These are phyloP conservation scores for Battus philenor DNA, from an alignment of 1,140 invertebrate genomes.

Conservation along the genomic window DNA sequence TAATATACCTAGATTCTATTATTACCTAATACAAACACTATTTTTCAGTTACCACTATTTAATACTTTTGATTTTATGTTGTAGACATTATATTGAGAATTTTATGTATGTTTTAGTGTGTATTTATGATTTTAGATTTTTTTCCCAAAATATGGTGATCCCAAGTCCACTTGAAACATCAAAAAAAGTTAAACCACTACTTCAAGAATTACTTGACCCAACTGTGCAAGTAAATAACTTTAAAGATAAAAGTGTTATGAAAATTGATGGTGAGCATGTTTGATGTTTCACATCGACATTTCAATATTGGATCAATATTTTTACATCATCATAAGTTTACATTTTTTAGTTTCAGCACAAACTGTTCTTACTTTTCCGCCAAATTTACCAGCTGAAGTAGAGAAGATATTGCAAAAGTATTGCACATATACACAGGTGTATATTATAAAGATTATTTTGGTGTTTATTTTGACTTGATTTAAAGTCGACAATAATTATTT, in stretches of 20 bases:
- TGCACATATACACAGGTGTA: slow-evolving; percentile 78
- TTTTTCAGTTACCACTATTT: slow-evolving; percentile 68
- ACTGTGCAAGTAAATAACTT: slow-evolving; percentile 31
- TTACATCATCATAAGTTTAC: too few relatives aligned
- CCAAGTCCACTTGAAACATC: slow-evolving; percentile 66
- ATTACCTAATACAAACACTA: slow-evolving; percentile 2
- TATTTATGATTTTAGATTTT: slow-evolving; percentile 10
- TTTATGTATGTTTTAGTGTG: not conserved
- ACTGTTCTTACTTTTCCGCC: slow-evolving; percentile 77
- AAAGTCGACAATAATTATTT: too few relatives aligned
- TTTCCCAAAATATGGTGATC: slow-evolving; percentile 11
- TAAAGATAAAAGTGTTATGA: slow-evolving; percentile 27
- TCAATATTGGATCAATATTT: slow-evolving; percentile 18
- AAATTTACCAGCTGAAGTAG: slow-evolving; percentile 77
- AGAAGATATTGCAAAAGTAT: slow-evolving; percentile 78
- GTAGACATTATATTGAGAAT: slow-evolving; percentile 17
- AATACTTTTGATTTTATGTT: slow-evolving; percentile 50
- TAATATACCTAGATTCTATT: slow-evolving; percentile 26
- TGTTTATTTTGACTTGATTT: too few relatives aligned
- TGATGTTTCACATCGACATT: slow-evolving; percentile 16
- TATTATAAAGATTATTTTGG: too few relatives aligned
- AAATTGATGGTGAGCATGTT: slow-evolving; percentile 45
- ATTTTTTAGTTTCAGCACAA: slow-evolving; percentile 75
- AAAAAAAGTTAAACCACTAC: slow-evolving; percentile 57
- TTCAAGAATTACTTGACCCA: slow-evolving; percentile 30